Evolutionary conservation across 1,140 invertebrate genomes (phyloP).

Genomic region (Neomicropteryx cornuta): DNA sequence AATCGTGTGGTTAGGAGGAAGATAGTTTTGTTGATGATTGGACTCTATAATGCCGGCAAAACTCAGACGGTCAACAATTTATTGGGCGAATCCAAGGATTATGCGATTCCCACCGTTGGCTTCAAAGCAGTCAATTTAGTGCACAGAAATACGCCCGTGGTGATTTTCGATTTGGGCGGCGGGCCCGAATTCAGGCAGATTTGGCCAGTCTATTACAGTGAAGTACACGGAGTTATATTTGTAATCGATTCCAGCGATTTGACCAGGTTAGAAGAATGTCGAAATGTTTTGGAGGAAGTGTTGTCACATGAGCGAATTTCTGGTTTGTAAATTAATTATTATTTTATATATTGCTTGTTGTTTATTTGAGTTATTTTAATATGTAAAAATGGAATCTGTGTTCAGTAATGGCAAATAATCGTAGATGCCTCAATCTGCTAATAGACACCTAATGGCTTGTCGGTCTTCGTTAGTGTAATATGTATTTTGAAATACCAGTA

Average conservation of each 20-base stretch:
- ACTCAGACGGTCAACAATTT: constrained; percentile 69
- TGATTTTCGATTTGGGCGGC: constrained; percentile 83
- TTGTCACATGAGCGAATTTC: constrained; percentile 63
- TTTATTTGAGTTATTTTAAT: neutral
- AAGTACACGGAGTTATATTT: constrained; percentile 79
- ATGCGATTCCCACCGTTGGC: constrained; percentile 74
- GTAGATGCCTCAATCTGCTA: no score
- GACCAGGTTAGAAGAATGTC: constrained; percentile 65
- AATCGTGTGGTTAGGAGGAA: constrained; percentile 35
- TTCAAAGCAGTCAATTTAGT: constrained; percentile 66
- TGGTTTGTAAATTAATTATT: constrained; percentile 33
- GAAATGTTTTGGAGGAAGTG: constrained; percentile 57
- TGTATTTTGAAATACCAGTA: no score
- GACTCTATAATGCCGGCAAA: constrained; percentile 84
- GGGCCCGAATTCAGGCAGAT: constrained; percentile 74
- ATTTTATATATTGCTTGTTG: neutral
- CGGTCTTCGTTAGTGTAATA: no score
- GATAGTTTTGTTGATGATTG: constrained; percentile 68
- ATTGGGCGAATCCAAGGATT: constrained; percentile 54
- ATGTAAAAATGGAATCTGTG: no score
- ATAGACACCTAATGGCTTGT: no score
- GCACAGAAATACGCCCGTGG: constrained; percentile 58
- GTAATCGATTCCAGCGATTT: constrained; percentile 77
- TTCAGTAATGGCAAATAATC: no score
- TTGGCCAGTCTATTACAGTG: constrained; percentile 80